phyloP scores from a whole-genome alignment of 2,113 vertebrate genomes.

The Eolophus roseicapilla region DNA sequence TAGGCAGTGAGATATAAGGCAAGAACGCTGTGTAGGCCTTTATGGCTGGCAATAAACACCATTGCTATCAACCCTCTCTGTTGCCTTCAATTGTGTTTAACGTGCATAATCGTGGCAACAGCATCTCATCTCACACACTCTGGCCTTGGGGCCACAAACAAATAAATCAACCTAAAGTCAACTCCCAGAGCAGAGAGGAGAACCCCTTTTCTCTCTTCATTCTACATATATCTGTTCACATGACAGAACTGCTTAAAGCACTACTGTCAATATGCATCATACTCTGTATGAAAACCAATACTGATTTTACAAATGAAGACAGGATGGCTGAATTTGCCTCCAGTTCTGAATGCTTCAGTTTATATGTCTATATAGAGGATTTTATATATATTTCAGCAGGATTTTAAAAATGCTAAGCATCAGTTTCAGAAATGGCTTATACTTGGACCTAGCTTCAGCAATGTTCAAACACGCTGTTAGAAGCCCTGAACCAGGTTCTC shows the following conservation, averaged over 20 bases:
- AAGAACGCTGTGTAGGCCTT: background rate
- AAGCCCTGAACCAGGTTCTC: background rate
- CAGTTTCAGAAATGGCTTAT: background rate
- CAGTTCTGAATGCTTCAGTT: background rate
- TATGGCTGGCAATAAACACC: background rate
- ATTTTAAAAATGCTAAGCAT: background rate
- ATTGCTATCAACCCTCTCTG: background rate
- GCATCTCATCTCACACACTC: background rate
- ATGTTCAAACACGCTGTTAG: background rate
- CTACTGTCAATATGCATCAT: fast-evolving
- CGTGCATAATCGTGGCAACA: background rate
- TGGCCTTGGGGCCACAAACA: background rate
- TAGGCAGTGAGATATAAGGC: background rate
- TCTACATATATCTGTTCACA: background rate
- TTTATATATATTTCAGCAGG: background rate
- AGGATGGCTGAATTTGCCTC: background rate
- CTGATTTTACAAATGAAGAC: background rate
- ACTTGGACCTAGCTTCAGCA: background rate
- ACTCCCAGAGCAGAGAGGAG: background rate
- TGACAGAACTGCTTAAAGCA: background rate
- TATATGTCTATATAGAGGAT: background rate
- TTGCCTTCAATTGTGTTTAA: background rate
- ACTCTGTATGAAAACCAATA: background rate
- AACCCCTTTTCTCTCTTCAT: background rate
- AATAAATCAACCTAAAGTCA: background rate